Percentiles rank a stretch among this genome's conserved stretches.
These are phyloP conservation scores for Olivierus martensii DNA, from an alignment of 1,140 invertebrate genomes.

Conservation along the genomic window DNA sequence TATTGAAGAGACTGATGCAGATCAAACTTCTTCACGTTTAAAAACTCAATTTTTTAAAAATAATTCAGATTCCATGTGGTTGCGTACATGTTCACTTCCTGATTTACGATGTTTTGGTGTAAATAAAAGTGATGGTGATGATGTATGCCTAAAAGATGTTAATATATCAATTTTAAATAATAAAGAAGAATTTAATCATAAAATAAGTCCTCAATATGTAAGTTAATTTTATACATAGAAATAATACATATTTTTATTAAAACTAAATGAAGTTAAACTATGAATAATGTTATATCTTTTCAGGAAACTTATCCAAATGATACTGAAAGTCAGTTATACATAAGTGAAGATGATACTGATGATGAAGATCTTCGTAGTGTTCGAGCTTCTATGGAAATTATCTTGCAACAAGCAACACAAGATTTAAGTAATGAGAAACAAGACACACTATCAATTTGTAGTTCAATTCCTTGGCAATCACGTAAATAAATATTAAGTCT, in stretches of 20 bases:
- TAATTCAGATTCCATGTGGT: too few relatives aligned
- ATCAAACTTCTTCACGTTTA: too few relatives aligned
- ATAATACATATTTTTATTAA: not conserved
- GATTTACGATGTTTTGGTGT: too few relatives aligned
- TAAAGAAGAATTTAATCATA: too few relatives aligned
- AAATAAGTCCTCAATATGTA: too few relatives aligned
- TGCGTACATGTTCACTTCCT: too few relatives aligned
- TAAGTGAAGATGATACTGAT: not conserved
- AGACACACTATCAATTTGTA: constrained; percentile 4
- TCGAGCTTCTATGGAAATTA: constrained; percentile 1
- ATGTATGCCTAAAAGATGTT: too few relatives aligned
- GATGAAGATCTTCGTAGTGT: constrained; percentile 4
- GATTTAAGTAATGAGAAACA: not conserved
- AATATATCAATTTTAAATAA: too few relatives aligned
- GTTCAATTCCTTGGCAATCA: not conserved
- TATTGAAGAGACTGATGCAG: too few relatives aligned
- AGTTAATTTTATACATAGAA: not conserved
- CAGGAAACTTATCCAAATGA: not conserved
- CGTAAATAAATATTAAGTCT: not conserved
- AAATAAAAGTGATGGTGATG: too few relatives aligned
- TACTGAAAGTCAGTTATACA: not conserved
- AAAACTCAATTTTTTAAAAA: too few relatives aligned
- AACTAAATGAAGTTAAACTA: not conserved
- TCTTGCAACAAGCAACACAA: constrained; percentile 2
- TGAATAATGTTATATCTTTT: not conserved